These are phyloP conservation scores for Girardinus metallicus DNA, from an alignment of 2,797 vertebrate species.

Conservation along the genomic window DNA sequence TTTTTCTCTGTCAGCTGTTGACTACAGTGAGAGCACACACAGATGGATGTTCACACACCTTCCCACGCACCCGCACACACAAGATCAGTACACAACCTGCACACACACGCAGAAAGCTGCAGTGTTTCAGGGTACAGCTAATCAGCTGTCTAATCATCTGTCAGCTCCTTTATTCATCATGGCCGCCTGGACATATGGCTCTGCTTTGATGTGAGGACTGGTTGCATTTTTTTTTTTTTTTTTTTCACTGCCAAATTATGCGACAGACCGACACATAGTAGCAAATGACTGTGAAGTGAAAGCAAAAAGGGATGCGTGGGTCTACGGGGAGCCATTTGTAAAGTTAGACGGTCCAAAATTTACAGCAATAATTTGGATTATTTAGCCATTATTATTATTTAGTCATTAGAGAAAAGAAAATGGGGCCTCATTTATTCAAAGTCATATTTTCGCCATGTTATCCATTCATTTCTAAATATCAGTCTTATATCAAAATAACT, in stretches of 20 bases:
- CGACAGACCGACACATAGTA: not conserved
- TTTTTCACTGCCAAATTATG: conserved; percentile 9
- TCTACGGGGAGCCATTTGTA: not conserved
- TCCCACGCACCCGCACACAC: conserved; percentile 35
- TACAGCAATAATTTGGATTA: not conserved
- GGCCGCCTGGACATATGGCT: conserved; percentile 51
- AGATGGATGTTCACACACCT: conserved; percentile 44
- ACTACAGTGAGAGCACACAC: conserved; percentile 34
- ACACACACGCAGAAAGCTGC: conserved; percentile 17
- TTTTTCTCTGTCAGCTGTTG: conserved; percentile 46
- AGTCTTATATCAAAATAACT: no score
- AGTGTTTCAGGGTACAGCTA: conserved; percentile 46
- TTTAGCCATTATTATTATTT: no score
- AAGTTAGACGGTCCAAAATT: not conserved
- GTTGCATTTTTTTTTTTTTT: conserved; percentile 28
- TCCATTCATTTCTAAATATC: not conserved
- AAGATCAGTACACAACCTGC: conserved; percentile 20
- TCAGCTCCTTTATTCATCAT: conserved; percentile 62
- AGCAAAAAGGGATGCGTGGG: not conserved
- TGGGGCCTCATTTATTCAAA: not conserved
- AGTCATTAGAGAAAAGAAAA: not conserved
- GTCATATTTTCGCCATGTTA: not conserved
- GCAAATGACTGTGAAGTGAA: not conserved
- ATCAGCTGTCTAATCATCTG: conserved; percentile 73
- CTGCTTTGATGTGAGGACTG: conserved; percentile 57